These are phyloP conservation scores for Acanthochromis polyacanthus DNA, from an alignment of 2,113 vertebrate species.

Conservation along the genomic window DNA sequence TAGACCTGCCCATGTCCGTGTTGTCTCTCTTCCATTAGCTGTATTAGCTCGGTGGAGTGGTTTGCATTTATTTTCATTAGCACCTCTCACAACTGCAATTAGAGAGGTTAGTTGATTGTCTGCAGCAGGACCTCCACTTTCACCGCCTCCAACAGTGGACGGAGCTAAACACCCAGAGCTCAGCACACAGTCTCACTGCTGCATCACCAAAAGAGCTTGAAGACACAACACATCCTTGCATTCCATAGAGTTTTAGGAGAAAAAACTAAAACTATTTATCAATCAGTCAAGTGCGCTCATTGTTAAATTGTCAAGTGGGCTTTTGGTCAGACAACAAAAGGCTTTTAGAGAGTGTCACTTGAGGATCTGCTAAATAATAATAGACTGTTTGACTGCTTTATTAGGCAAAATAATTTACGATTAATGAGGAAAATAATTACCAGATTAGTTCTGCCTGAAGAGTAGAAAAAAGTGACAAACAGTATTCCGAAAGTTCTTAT, in stretches of 20 bases:
- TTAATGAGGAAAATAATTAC: no score
- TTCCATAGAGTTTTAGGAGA: background rate
- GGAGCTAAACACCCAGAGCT: constrained; percentile 30
- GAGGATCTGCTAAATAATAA: no score
- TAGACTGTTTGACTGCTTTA: no score
- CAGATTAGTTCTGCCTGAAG: no score
- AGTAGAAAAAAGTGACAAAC: no score
- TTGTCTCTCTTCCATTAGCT: constrained; percentile 72
- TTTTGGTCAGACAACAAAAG: no score
- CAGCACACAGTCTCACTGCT: constrained; percentile 1
- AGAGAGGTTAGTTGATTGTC: constrained; percentile 70
- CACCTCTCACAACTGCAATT: constrained; percentile 74
- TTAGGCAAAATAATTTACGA: no score
- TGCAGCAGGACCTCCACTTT: constrained; percentile 53
- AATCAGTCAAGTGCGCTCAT: background rate
- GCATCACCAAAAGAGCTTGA: background rate
- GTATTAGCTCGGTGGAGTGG: constrained; percentile 70
- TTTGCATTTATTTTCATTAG: constrained; percentile 80
- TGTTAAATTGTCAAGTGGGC: no score
- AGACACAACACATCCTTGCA: background rate
- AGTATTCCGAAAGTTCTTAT: no score
- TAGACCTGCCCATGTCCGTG: constrained; percentile 51
- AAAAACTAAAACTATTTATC: background rate
- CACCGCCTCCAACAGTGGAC: constrained; percentile 31
- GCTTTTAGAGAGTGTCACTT: no score